Evolutionary conservation across 2,797 vertebrate species (phyloP).

Genomic region (Mormyrus proboscirostris): DNA sequence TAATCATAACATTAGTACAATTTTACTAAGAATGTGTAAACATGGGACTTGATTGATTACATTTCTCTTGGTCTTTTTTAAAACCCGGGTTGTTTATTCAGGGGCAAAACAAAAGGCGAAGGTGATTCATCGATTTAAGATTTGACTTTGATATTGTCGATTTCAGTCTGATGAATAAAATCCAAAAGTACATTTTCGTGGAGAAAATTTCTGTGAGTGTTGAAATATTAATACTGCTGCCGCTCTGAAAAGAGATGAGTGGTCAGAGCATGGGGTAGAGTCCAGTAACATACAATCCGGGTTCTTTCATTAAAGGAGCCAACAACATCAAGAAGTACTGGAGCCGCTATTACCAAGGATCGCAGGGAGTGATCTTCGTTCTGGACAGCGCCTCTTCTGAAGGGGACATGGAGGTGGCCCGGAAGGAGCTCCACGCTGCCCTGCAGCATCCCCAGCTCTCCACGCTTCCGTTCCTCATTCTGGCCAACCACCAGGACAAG

Average conservation of each 20-base stretch:
- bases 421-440: slow-evolving; percentile 91
- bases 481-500: slow-evolving; percentile 97
- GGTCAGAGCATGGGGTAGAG: background rate
- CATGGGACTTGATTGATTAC: background rate
- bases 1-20: background rate
- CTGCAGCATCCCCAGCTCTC: slow-evolving; percentile 96
- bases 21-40: background rate
- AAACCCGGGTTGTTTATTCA: background rate
- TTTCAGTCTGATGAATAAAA: background rate
- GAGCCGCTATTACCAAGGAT: slow-evolving; percentile 98
- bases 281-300: background rate
- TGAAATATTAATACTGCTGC: background rate
- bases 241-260: background rate
- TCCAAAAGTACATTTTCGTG: background rate
- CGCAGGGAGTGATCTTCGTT: slow-evolving; percentile 94
- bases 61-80: background rate
- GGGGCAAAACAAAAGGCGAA: background rate
- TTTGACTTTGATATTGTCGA: background rate
- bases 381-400: slow-evolving; percentile 93
- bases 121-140: background rate
- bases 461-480: slow-evolving; percentile 94
- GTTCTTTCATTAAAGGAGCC: slow-evolving; percentile 67
- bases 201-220: background rate
- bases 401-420: slow-evolving; percentile 86
- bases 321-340: slow-evolving; percentile 97